Evolutionary conservation across 2,113 vertebrate species (phyloP), one percentile per base, ranked within the genome.

Genomic region (Ameiurus melas): DNA sequence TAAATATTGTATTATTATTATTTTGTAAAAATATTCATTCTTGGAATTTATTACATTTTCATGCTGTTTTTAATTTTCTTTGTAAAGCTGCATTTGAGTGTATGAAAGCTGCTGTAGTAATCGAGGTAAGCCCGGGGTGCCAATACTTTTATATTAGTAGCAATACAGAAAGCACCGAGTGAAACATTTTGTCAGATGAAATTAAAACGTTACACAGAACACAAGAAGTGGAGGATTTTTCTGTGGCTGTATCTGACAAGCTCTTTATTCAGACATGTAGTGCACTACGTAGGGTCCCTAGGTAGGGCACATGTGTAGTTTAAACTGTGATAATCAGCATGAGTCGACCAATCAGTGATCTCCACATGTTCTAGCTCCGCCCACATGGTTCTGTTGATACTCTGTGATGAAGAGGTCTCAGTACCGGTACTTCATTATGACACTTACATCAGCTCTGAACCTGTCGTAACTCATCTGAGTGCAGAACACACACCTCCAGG

Each of bases 381-480:
- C 75, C 39, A 75, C 39, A 75, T 12, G 7, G 20, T 13, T 43
- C 3, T 25, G 39, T 20, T 25, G 22, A 47, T 25, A 75, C 73
- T 25, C 39, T 39, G 70, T 39, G 25, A 25, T 1, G 2, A 39
- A 43, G 71, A 5, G 5, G 43, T 51, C 8, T n/a, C 1, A 8
- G 75, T 53, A n/a, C 25, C 1, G 13, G 1, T 53, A 6, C 75
- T 79, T 79, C 17, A 79, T n/a, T 14, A 79, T 5, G 5, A 2
- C 19, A 4, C 70, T 20, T 20, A 17, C 68, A 20, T 73, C 36
- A 39, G 0, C 43, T 3, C 5, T n/a, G 75, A n/a, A 27, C 95
- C 93, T 95, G 95, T 95, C 93, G 93, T 95, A 95, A 95, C 92
- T 92, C 88, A 93, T 95, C 94, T 94, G 90, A 91, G 88, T 79